phyloP scores from a whole-genome alignment of 2,888 invertebrate species.

The Cerceris ruficornis region DNA sequence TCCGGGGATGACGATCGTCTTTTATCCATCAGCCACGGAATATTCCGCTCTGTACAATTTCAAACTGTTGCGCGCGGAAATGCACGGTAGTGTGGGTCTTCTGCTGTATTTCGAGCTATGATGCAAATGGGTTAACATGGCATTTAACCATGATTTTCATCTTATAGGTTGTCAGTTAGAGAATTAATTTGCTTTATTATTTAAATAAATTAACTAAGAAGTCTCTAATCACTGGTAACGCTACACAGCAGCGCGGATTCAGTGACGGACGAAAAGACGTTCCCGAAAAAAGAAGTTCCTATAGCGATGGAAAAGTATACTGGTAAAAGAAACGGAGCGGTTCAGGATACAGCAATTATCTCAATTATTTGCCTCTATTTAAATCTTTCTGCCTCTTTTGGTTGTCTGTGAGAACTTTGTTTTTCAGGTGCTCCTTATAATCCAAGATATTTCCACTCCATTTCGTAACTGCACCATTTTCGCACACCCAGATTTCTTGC shows the following conservation, averaged over 20 bases:
- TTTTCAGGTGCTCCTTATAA: conserved; percentile 97
- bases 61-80: no score
- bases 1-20: no score
- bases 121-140: no score
- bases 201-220: conserved; percentile 80
- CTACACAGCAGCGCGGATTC: conserved; percentile 75
- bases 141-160: conserved; percentile 28
- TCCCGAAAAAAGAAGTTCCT: conserved; percentile 64
- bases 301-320: conserved; percentile 58
- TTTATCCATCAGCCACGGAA: no score
- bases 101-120: no score
- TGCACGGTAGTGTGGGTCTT: no score
- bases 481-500: conserved; percentile 99
- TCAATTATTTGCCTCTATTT: conserved; percentile 73
- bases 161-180: conserved; percentile 41
- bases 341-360: conserved; percentile 27
- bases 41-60: no score
- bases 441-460: conserved; percentile 98
- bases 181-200: conserved; percentile 54
- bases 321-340: conserved; percentile 57
- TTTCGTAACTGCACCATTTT: conserved; percentile 96
- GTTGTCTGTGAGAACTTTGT: conserved; percentile 90
- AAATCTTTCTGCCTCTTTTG: conserved; percentile 78
- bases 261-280: conserved; percentile 48
- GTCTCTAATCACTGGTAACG: conserved; percentile 69